phyloP scores from a whole-genome alignment of 2,888 invertebrate genomes.

The Anoplius nigerrimus region DNA sequence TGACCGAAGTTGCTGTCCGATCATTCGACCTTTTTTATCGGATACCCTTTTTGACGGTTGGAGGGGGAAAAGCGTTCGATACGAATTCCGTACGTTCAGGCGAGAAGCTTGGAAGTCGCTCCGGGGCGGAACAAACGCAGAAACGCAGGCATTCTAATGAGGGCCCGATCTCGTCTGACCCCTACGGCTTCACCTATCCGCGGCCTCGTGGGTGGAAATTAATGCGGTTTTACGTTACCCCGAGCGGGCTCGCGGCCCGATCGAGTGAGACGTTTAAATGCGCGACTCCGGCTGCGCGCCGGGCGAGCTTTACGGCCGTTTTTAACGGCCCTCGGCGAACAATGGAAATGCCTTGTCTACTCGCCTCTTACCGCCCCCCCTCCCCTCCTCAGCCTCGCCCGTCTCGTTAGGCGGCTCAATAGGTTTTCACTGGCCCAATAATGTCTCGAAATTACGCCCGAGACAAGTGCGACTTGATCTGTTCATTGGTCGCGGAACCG shows the following conservation, averaged over 20 bases:
- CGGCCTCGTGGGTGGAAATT: constrained; percentile 54
- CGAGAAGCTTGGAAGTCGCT: not conserved
- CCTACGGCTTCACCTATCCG: constrained; percentile 45
- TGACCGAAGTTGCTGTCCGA: not conserved
- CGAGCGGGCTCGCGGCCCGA: constrained; percentile 36
- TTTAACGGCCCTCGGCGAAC: constrained; percentile 42
- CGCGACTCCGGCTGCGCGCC: constrained; percentile 51
- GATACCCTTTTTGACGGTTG: no score
- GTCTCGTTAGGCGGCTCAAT: constrained; percentile 9
- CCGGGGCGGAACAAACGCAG: not conserved
- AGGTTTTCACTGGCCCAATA: no score
- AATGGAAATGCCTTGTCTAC: constrained; percentile 45
- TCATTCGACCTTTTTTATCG: not conserved
- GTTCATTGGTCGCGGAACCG: no score
- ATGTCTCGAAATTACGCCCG: no score
- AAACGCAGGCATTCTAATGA: constrained; percentile 53
- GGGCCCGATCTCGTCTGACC: constrained; percentile 43
- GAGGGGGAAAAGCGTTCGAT: not conserved
- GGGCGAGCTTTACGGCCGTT: constrained; percentile 20
- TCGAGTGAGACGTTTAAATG: constrained; percentile 56
- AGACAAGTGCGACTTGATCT: no score
- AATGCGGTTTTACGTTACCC: constrained; percentile 49
- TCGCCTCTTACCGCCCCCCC: constrained; percentile 49
- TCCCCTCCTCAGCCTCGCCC: constrained; percentile 44
- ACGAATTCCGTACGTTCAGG: not conserved